Conservation (phyloP, 2,113 vertebrate species). For the Hydropotes inermis region DNA sequence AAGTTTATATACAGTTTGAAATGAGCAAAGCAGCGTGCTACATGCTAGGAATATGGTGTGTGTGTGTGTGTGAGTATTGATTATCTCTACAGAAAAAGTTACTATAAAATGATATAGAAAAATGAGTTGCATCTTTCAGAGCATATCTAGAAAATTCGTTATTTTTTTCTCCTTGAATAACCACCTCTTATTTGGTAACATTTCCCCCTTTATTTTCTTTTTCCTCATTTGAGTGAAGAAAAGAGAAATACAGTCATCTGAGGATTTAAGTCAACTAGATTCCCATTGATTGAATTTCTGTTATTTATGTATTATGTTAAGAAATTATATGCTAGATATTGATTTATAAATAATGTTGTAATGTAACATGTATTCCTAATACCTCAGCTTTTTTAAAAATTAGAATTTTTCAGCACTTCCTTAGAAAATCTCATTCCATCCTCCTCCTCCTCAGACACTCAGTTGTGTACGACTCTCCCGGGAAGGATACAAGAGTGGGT, state of each 20-base stretch:
- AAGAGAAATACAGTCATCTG: neutral
- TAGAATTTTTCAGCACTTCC: neutral
- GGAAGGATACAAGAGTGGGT: neutral
- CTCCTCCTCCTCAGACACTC: neutral
- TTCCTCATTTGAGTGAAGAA: neutral
- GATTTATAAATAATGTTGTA: neutral
- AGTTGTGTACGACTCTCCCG: rapidly evolving
- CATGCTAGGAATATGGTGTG: neutral
- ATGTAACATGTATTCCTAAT: neutral
- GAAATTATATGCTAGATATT: neutral
- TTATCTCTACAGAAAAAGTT: neutral
- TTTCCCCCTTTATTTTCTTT: neutral
- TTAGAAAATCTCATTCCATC: neutral
- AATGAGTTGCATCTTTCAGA: neutral
- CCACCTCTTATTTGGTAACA: neutral
- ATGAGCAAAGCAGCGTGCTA: neutral
- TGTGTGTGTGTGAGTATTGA: neutral
- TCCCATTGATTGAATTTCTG: neutral
- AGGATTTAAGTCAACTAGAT: neutral
- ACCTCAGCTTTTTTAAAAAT: neutral
- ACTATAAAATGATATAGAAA: neutral
- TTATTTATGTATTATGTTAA: neutral
- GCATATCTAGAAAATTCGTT: neutral
- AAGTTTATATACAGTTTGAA: neutral
- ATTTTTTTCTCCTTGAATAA: neutral